phyloP scores from a whole-genome alignment of 1,140 invertebrate species.

The Schlechtendalia chinensis region DNA sequence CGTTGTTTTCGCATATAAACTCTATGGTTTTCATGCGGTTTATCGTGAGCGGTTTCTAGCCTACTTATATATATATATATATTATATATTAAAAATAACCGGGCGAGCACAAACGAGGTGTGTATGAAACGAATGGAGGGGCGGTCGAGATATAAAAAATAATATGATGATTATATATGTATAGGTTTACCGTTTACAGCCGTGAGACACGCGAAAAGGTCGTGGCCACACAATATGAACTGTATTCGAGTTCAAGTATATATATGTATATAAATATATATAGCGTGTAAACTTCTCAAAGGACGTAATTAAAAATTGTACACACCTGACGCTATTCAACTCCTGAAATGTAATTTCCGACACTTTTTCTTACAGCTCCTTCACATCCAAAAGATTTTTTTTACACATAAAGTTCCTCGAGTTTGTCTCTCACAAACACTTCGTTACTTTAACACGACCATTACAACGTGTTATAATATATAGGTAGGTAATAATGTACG shows the following conservation, averaged over 20 bases:
- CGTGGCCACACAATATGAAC: not conserved
- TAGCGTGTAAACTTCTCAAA: not conserved
- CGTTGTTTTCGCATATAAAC: not conserved
- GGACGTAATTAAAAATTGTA: constrained; percentile 20
- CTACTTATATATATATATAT: constrained; percentile 3
- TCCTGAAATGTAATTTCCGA: not conserved
- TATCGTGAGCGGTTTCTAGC: constrained; percentile 27
- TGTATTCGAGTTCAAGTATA: not conserved
- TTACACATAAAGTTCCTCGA: not conserved
- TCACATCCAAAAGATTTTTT: not conserved
- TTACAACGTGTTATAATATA: not conserved
- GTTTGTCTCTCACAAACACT: not conserved
- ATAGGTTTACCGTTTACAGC: constrained; percentile 7
- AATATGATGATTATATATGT: not conserved
- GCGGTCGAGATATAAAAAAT: not conserved
- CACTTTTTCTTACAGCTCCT: not conserved
- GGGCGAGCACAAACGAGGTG: no score
- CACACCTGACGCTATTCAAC: constrained; percentile 3
- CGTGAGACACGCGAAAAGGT: constrained; percentile 25
- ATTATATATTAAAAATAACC: not conserved
- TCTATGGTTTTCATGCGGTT: constrained; percentile 1
- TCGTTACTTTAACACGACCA: not conserved
- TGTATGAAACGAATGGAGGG: not conserved
- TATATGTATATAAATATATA: no score
- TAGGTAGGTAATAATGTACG: not conserved